phyloP scores from a whole-genome alignment of 1,140 invertebrate genomes.

The Bombus terrestris region DNA sequence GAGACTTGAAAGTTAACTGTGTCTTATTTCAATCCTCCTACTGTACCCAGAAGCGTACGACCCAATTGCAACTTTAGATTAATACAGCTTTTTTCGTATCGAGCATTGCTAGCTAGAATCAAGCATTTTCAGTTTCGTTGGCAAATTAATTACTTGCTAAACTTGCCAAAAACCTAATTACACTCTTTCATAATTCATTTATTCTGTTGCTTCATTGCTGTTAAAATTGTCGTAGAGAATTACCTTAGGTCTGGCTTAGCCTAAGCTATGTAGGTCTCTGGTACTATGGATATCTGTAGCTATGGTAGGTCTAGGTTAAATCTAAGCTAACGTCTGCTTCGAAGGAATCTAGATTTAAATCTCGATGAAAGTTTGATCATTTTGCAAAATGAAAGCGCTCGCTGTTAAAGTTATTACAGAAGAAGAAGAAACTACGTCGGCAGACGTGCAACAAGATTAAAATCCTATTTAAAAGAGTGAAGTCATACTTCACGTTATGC shows the following conservation, averaged over 20 bases:
- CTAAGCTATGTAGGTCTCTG: not conserved
- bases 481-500: not conserved
- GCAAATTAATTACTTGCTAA: not conserved
- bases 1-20: not conserved
- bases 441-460: too few relatives aligned
- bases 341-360: not conserved
- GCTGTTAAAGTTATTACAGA: too few relatives aligned
- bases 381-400: too few relatives aligned
- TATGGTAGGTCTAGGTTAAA: too few relatives aligned
- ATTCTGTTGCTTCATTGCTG: not conserved
- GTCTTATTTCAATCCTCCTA: not conserved
- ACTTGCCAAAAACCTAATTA: not conserved
- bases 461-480: not conserved
- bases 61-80: not conserved
- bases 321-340: not conserved
- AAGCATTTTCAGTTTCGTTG: not conserved
- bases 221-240: not conserved
- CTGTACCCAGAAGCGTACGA: too few relatives aligned
- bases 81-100: not conserved
- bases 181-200: not conserved
- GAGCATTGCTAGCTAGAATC: not conserved
- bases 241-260: not conserved
- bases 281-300: too few relatives aligned
- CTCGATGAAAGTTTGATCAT: not conserved
- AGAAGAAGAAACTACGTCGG: too few relatives aligned